Percentiles rank a stretch among this genome's conserved stretches.
Evolutionary conservation across 2,113 vertebrate species (phyloP).

Genomic region (Syrmaticus mikado): DNA sequence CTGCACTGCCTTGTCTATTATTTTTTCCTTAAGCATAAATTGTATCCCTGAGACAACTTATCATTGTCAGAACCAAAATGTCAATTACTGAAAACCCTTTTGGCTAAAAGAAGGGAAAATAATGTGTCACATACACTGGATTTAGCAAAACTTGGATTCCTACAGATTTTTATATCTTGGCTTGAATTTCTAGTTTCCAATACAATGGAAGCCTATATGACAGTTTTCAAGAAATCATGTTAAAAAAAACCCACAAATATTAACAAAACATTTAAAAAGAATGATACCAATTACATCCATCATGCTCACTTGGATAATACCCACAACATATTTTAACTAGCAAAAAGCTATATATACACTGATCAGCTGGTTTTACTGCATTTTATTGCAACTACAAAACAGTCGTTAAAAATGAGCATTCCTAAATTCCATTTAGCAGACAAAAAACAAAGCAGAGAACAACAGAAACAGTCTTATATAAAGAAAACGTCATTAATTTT

Average conservation of each 20-base stretch:
- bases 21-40: background rate
- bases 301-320: background rate
- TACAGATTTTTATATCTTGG: background rate
- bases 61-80: background rate
- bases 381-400: background rate
- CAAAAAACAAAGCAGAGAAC: background rate
- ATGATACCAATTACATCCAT: background rate
- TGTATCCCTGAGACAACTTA: background rate
- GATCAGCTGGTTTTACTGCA: background rate
- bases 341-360: background rate
- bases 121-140: background rate
- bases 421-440: background rate
- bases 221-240: background rate
- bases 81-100: constrained; percentile 11
- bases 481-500: background rate
- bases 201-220: background rate
- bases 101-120: background rate
- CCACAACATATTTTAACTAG: background rate
- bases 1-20: background rate
- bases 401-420: background rate
- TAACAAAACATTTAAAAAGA: background rate
- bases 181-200: background rate
- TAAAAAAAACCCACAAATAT: background rate
- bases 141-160: background rate
- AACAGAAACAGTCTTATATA: background rate